These are phyloP conservation scores for Paradoxurus hermaphroditus DNA, from an alignment of 2,113 vertebrate species.

Conservation along the genomic window DNA sequence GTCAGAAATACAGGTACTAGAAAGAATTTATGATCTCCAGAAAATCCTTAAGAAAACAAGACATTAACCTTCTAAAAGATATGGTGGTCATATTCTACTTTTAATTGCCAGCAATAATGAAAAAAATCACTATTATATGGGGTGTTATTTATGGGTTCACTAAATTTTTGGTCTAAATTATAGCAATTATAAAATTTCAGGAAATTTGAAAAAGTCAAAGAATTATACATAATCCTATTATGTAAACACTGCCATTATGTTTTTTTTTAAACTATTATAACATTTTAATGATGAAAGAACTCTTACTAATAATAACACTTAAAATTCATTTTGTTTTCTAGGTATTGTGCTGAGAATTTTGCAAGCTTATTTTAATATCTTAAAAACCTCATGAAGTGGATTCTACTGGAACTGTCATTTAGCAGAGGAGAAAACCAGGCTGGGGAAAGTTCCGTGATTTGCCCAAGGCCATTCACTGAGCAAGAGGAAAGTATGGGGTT, in stretches of 20 bases:
- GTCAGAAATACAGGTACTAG: not conserved
- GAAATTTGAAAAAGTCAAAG: not conserved
- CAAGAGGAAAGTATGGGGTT: not conserved
- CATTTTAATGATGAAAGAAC: not conserved
- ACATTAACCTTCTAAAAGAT: not conserved
- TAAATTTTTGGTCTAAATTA: not conserved
- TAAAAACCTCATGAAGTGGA: not conserved
- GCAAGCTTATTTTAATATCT: not conserved
- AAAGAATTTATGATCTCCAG: not conserved
- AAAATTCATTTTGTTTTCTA: not conserved
- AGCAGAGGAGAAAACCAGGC: not conserved
- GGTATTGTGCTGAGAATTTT: not conserved
- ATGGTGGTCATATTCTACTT: not conserved
- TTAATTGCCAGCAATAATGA: not conserved
- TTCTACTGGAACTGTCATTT: not conserved
- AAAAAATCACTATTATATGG: not conserved
- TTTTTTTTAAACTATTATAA: not conserved
- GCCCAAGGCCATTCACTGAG: not conserved
- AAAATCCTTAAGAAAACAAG: not conserved
- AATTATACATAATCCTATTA: not conserved
- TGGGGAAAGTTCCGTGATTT: not conserved
- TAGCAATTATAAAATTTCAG: not conserved
- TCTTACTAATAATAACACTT: not conserved
- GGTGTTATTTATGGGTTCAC: not conserved
- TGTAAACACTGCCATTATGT: not conserved